phyloP scores from a whole-genome alignment of 2,797 vertebrate species.

The Hozukius guyotensis region DNA sequence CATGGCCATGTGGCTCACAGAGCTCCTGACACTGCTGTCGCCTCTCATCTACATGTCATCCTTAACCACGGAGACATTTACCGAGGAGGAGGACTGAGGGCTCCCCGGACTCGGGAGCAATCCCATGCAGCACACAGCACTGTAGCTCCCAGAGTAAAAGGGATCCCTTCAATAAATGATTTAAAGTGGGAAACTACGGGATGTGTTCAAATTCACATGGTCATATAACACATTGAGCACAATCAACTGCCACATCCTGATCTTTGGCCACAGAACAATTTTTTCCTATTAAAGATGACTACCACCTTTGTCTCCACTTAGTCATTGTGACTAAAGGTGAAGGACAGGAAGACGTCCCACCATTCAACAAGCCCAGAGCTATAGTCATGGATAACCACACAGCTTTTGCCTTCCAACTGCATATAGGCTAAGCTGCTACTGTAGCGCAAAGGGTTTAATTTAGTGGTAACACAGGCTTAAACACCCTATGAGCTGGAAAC shows the following conservation, averaged over 20 bases:
- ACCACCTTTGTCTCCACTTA: conserved; percentile 24
- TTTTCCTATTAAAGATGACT: conserved; percentile 39
- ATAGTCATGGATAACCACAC: conserved; percentile 29
- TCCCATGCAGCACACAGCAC: background rate
- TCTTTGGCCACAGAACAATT: conserved; percentile 26
- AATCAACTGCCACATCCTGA: conserved; percentile 35
- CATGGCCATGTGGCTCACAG: conserved; percentile 71
- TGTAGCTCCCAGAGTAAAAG: conserved; percentile 16
- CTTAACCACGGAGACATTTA: conserved; percentile 64
- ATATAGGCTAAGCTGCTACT: conserved; percentile 40
- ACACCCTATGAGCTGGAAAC: conserved; percentile 51
- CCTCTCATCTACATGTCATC: conserved; percentile 76
- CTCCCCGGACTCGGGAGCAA: conserved; percentile 30
- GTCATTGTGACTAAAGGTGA: conserved; percentile 13
- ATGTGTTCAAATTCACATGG: background rate
- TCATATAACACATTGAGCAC: background rate
- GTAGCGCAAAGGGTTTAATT: conserved; percentile 62
- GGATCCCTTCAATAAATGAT: conserved; percentile 23
- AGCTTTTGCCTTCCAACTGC: conserved; percentile 24
- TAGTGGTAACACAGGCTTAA: conserved; percentile 43
- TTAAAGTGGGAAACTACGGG: conserved; percentile 4
- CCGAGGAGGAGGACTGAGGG: conserved; percentile 40
- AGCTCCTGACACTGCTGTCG: conserved; percentile 82
- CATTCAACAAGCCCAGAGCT: conserved; percentile 13
- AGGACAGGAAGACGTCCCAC: conserved; percentile 29